phyloP scores from a whole-genome alignment of 92 coral and sea anemone genomes.

The Porites cylindrica region DNA sequence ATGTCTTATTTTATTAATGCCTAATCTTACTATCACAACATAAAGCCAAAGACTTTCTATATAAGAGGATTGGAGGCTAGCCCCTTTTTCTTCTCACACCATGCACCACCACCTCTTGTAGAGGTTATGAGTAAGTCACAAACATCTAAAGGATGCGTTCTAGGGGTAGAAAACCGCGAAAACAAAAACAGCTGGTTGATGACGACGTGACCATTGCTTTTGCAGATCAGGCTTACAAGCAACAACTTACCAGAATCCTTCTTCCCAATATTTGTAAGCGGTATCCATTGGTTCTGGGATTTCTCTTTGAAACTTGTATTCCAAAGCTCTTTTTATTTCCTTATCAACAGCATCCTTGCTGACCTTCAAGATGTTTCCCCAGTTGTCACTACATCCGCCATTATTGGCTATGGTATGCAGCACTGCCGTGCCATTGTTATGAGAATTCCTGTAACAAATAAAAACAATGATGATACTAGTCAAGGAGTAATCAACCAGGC shows the following conservation, averaged over 20 bases:
- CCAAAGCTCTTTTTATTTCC: constrained; percentile 47
- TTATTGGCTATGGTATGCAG: constrained; percentile 40
- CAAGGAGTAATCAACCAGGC: not conserved
- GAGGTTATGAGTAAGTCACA: no score
- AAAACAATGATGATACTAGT: not conserved
- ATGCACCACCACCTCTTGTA: no score
- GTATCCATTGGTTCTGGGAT: constrained; percentile 45
- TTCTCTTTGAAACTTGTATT: constrained; percentile 38
- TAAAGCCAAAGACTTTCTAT: no score
- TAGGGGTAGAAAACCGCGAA: no score
- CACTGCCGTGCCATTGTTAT: constrained; percentile 7
- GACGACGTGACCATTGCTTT: not conserved
- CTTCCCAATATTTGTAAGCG: constrained; percentile 44
- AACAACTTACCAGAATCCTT: constrained; percentile 40
- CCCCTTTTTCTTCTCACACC: no score
- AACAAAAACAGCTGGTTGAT: no score
- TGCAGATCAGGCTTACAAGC: not conserved
- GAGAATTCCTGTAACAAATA: not conserved
- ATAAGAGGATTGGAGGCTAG: no score
- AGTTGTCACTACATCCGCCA: constrained; percentile 49
- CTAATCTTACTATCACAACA: no score
- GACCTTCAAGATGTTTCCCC: constrained; percentile 33
- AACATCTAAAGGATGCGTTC: no score
- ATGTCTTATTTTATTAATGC: no score
- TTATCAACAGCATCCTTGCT: constrained; percentile 8